Conservation (phyloP, 2,888 invertebrate species). For the Fragum sueziense region DNA sequence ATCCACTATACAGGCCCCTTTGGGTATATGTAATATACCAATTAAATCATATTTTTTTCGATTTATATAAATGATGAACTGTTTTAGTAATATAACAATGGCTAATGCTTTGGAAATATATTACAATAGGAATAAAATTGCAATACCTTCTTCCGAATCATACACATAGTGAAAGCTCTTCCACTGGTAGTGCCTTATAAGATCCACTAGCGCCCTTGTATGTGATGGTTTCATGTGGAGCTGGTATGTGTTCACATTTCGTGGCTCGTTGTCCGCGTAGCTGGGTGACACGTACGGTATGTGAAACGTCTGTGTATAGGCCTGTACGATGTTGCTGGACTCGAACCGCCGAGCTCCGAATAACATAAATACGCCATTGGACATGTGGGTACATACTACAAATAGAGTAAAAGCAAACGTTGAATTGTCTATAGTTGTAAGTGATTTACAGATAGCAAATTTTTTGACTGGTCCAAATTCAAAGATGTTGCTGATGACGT, state of each 20-base stretch:
- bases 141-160: slow-evolving; percentile 75
- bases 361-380: slow-evolving; percentile 73
- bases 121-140: no score
- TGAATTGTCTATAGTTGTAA: no score
- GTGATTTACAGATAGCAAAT: no score
- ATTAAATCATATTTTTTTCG: no score
- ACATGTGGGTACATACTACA: slow-evolving; percentile 75
- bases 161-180: slow-evolving; percentile 71
- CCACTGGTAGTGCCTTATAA: slow-evolving; percentile 70
- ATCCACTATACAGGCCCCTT: no score
- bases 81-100: no score
- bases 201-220: slow-evolving; percentile 87
- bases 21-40: no score
- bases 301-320: slow-evolving; percentile 72
- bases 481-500: no score
- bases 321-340: slow-evolving; percentile 70
- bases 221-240: slow-evolving; percentile 89
- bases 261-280: slow-evolving; percentile 53
- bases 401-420: no score
- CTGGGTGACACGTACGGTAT: slow-evolving; percentile 75
- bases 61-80: no score
- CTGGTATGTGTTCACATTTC: slow-evolving; percentile 86
- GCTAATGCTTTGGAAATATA: no score
- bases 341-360: slow-evolving; percentile 71
- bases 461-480: no score